Evolutionary conservation across 2,888 invertebrate genomes (phyloP).

Genomic region (Strigamia crassipes): DNA sequence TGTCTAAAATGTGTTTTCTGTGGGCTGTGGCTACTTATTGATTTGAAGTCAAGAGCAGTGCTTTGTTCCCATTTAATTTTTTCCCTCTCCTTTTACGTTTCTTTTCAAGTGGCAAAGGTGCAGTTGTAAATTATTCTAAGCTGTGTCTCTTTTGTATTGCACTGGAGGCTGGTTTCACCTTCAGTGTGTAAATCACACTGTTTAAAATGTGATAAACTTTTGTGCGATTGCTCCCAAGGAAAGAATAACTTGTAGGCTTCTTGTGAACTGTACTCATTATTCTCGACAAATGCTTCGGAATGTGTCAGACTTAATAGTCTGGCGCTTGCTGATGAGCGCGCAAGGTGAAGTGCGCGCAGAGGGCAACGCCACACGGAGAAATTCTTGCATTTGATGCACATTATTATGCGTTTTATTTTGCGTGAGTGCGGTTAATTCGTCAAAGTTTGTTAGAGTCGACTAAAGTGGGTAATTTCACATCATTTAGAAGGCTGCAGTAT

Average conservation of each 20-base stretch:
- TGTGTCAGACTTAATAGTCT: slow-evolving; percentile 10
- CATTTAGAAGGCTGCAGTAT: neutral
- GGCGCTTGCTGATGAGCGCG: neutral
- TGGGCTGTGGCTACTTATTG: slow-evolving; percentile 10
- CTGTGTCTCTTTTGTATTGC: neutral
- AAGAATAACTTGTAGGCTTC: slow-evolving; percentile 2
- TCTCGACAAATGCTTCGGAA: neutral
- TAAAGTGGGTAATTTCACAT: neutral
- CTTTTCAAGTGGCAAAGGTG: slow-evolving; percentile 3
- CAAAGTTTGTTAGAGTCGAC: neutral
- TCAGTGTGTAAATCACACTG: neutral
- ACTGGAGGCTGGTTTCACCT: neutral
- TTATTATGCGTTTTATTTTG: no score
- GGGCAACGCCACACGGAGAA: no score
- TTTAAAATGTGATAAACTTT: slow-evolving; percentile 10
- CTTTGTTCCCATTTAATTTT: slow-evolving; percentile 10
- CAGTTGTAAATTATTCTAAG: slow-evolving; percentile 10
- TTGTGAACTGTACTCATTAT: neutral
- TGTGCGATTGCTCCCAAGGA: slow-evolving; percentile 10
- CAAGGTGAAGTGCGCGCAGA: neutral
- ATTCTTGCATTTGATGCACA: no score
- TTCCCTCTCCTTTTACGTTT: neutral
- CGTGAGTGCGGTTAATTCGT: no score
- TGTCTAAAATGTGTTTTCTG: slow-evolving; percentile 1
- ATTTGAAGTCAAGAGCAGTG: slow-evolving; percentile 10